Evolutionary conservation across 2,888 invertebrate species (phyloP).

Genomic region (Cosmorhoe ocellata): DNA sequence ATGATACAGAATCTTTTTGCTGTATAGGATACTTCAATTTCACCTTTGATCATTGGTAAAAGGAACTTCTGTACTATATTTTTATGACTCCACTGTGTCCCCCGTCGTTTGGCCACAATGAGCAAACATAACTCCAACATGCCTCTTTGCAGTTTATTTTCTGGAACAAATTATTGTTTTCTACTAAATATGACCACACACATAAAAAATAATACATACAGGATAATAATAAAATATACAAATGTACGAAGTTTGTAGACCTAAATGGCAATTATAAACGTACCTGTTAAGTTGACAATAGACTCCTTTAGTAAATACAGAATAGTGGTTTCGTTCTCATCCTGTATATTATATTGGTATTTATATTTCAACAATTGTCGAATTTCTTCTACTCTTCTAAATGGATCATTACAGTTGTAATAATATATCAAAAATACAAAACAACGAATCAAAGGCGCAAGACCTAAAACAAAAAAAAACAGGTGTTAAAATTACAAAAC

Average conservation of each 20-base stretch:
- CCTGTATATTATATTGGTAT: conserved; percentile 62
- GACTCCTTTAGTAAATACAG: conserved; percentile 60
- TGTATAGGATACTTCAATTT: conserved; percentile 37
- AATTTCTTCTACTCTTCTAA: conserved; percentile 57
- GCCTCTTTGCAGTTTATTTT: conserved; percentile 53
- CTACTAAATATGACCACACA: too few relatives aligned
- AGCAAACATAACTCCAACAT: conserved; percentile 63
- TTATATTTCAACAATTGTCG: conserved; percentile 54
- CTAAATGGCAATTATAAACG: not conserved
- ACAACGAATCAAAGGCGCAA: conserved; percentile 63
- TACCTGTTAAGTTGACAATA: conserved; percentile 61
- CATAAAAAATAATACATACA: too few relatives aligned
- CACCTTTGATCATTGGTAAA: conserved; percentile 58
- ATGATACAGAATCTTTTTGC: conserved; percentile 61
- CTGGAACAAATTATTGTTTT: conserved; percentile 38
- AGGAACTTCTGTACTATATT: conserved; percentile 64
- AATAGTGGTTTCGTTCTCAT: conserved; percentile 69
- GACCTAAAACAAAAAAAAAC: conserved; percentile 58
- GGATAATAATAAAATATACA: too few relatives aligned
- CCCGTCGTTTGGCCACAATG: conserved; percentile 68
- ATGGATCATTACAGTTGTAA: conserved; percentile 66
- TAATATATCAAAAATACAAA: conserved; percentile 72
- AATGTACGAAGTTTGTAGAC: too few relatives aligned
- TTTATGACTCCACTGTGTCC: conserved; percentile 69
- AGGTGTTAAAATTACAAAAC: not conserved